These are phyloP conservation scores for Chrysomela aeneicollis DNA, from an alignment of 2,888 invertebrate species.

Conservation along the genomic window DNA sequence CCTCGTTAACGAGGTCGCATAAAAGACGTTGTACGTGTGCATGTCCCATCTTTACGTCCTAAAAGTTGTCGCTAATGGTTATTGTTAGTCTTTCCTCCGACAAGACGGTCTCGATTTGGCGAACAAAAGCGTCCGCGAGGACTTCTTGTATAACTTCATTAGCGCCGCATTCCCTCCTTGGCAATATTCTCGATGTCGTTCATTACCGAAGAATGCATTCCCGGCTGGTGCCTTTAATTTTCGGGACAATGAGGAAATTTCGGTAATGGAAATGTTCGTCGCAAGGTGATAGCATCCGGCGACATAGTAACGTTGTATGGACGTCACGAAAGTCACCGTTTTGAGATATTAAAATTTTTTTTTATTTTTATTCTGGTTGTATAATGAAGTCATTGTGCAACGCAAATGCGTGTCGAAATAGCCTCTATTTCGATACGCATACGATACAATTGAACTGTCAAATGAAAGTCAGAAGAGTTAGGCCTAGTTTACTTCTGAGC, in stretches of 20 bases:
- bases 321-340: too few species aligned
- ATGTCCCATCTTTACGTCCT: not conserved
- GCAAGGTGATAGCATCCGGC: not conserved
- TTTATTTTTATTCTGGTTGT: too few species aligned
- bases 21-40: not conserved
- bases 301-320: not conserved
- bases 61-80: conserved; percentile 3
- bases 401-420: too few species aligned
- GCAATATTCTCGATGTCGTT: conserved; percentile 5
- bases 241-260: not conserved
- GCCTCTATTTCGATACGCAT: too few species aligned
- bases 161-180: not conserved
- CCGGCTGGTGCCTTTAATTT: conserved; percentile 1
- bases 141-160: conserved; percentile 5
- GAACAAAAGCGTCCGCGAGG: not conserved
- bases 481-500: too few species aligned
- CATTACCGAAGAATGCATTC: not conserved
- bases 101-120: not conserved
- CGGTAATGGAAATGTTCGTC: not conserved
- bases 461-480: too few species aligned
- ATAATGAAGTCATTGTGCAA: too few species aligned
- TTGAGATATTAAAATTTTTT: too few species aligned
- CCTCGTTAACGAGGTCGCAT: not conserved
- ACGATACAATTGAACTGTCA: too few species aligned
- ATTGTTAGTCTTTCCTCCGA: not conserved